These are phyloP conservation scores for Tetrao urogallus DNA, from an alignment of 2,113 vertebrate genomes.

Conservation along the genomic window DNA sequence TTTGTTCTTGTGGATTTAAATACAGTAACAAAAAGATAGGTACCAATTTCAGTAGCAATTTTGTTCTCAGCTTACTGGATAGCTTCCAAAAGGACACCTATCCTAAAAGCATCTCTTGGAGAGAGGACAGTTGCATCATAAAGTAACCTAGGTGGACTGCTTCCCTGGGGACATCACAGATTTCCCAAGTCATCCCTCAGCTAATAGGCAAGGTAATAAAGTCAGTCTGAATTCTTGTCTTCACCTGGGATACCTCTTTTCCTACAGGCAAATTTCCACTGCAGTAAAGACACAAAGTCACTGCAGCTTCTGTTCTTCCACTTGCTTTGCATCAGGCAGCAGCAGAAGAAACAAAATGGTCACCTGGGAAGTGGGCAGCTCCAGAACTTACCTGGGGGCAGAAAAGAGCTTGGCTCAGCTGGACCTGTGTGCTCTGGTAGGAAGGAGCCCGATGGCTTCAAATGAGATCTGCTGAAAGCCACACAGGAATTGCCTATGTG, in stretches of 20 bases:
- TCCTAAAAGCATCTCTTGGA: not conserved
- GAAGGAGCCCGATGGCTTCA: not conserved
- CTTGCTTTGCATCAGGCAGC: not conserved
- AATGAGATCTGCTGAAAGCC: not conserved
- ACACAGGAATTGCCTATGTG: not conserved
- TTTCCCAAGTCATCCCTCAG: not conserved
- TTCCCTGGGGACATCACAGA: not conserved
- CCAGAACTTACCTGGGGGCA: not conserved
- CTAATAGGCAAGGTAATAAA: not conserved
- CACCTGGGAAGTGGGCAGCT: not conserved
- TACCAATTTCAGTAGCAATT: not conserved
- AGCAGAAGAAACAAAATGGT: not conserved
- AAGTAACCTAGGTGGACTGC: not conserved
- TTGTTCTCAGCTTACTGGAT: not conserved
- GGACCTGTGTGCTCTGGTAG: not conserved
- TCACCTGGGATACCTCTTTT: not conserved
- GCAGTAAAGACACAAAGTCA: not conserved
- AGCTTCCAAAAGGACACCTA: accelerated
- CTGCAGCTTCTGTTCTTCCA: not conserved
- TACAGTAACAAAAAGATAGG: not conserved
- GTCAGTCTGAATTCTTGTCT: not conserved
- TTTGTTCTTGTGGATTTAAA: not conserved
- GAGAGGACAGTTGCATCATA: not conserved
- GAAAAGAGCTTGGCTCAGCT: not conserved
- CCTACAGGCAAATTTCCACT: not conserved